Percentiles rank a stretch among this genome's conserved stretches.
Evolutionary conservation across 2,888 invertebrate genomes (phyloP).

Genomic region (Tetragnatha montana): DNA sequence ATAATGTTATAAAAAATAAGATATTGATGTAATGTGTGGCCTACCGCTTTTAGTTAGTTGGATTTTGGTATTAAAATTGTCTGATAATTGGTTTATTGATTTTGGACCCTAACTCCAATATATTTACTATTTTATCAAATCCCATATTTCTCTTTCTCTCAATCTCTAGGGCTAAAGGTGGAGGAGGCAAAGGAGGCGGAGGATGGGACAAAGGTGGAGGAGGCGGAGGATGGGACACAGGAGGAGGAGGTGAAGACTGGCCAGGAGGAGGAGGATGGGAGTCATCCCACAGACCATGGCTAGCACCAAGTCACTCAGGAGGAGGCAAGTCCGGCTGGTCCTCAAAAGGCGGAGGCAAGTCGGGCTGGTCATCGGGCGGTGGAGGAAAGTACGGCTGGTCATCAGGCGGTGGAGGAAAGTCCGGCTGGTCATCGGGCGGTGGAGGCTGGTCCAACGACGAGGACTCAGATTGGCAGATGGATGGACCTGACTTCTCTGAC

Average conservation of each 20-base stretch:
- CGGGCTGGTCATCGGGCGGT: neutral
- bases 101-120: neutral
- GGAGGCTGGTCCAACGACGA: neutral
- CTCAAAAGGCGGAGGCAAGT: neutral
- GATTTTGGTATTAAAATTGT: neutral
- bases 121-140: neutral
- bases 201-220: slow-evolving; percentile 28
- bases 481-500: slow-evolving; percentile 24
- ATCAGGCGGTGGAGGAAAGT: neutral
- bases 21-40: too few relatives aligned
- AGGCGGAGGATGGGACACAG: slow-evolving; percentile 7
- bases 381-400: neutral
- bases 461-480: slow-evolving; percentile 11
- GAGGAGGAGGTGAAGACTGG: neutral
- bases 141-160: neutral
- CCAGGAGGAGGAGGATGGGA: slow-evolving; percentile 44
- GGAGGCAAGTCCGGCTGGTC: slow-evolving; percentile 7
- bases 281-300: slow-evolving; percentile 30
- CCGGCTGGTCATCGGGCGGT: neutral
- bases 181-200: slow-evolving; percentile 25
- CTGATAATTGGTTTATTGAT: neutral
- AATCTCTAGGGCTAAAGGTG: slow-evolving; percentile 41
- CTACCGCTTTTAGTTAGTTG: too few relatives aligned
- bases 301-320: slow-evolving; percentile 7
- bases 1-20: too few relatives aligned